Evolutionary conservation across 2,888 invertebrate species (phyloP).

Genomic region (Erebia epiphron): DNA sequence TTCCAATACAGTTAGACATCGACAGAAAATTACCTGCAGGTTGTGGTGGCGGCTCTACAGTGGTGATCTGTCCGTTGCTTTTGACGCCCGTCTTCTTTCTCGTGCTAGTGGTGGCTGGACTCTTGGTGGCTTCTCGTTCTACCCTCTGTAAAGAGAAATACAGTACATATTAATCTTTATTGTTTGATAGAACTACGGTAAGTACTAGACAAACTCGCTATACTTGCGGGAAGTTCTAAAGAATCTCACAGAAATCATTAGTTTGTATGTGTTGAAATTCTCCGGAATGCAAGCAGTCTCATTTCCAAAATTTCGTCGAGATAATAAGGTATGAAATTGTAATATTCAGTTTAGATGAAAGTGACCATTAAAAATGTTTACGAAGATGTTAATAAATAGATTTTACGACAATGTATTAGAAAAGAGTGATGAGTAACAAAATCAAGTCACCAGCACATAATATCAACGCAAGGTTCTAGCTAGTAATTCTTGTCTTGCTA

Average conservation of each 20-base stretch:
- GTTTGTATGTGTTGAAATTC: no score
- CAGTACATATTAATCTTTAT: not conserved
- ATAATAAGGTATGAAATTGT: no score
- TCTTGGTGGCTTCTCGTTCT: constrained; percentile 73
- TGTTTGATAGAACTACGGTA: no score
- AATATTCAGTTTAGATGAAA: no score
- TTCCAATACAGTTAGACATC: not conserved
- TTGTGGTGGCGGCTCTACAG: constrained; percentile 62
- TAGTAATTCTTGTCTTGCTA: not conserved
- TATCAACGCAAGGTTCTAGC: not conserved
- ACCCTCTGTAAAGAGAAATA: constrained; percentile 64
- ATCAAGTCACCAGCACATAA: constrained; percentile 3
- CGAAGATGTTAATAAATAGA: no score
- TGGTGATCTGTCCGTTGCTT: constrained; percentile 72
- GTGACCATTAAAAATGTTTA: no score
- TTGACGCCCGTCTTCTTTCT: constrained; percentile 71
- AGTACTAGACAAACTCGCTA: no score
- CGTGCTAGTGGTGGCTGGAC: constrained; percentile 72
- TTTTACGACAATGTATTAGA: not conserved
- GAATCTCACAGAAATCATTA: no score
- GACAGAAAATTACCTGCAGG: constrained; percentile 44
- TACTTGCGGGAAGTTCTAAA: not conserved
- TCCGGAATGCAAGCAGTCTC: no score
- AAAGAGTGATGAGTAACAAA: not conserved
- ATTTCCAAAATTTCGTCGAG: no score